phyloP scores from a whole-genome alignment of 2,888 invertebrate species.

The Ptilodon capucinus region DNA sequence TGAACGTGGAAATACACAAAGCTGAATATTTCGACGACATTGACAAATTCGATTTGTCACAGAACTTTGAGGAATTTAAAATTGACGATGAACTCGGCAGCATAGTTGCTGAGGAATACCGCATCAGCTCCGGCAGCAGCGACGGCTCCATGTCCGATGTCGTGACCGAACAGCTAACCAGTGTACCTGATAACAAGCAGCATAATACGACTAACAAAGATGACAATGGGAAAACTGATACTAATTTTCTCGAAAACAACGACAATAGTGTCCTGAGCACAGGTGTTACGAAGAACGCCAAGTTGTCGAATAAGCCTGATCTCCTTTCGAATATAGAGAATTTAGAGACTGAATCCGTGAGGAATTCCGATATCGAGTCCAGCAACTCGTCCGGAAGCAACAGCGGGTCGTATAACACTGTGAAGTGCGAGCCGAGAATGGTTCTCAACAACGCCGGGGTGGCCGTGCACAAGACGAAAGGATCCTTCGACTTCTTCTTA shows the following conservation, averaged over 20 bases:
- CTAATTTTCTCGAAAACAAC: constrained; percentile 59
- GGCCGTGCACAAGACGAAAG: constrained; percentile 66
- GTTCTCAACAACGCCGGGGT: constrained; percentile 54
- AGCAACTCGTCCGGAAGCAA: constrained; percentile 81
- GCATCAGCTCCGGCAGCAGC: constrained; percentile 78
- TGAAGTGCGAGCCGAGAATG: constrained; percentile 73
- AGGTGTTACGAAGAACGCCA: constrained; percentile 63
- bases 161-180: constrained; percentile 65
- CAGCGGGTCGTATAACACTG: constrained; percentile 74
- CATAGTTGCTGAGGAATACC: constrained; percentile 76
- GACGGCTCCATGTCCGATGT: constrained; percentile 73
- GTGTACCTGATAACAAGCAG: constrained; percentile 64
- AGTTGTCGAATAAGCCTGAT: constrained; percentile 79
- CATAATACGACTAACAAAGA: constrained; percentile 45
- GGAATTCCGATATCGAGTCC: constrained; percentile 87
- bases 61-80: constrained; percentile 91
- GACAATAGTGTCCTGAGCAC: constrained; percentile 56
- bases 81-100: constrained; percentile 87
- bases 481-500: constrained; percentile 88
- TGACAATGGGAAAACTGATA: constrained; percentile 53
- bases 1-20: constrained; percentile 62
- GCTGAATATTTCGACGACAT: constrained; percentile 78
- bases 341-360: constrained; percentile 82
- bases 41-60: constrained; percentile 86
- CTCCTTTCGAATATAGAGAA: constrained; percentile 81